phyloP scores from a whole-genome alignment of 2,797 vertebrate species.

The Chelon auratus region DNA sequence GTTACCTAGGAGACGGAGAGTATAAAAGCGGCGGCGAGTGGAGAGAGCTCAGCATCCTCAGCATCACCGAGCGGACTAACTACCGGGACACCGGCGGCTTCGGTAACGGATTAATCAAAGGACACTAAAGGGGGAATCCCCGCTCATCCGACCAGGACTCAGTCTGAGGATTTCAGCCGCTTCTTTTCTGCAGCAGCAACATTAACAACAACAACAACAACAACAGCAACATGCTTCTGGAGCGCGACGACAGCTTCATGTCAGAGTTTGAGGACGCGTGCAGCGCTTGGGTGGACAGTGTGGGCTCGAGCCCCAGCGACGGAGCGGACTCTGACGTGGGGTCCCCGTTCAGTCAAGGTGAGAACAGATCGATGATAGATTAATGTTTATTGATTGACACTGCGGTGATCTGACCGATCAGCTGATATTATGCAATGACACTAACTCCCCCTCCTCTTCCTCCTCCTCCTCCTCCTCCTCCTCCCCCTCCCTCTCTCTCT shows the following conservation, averaged over 20 bases:
- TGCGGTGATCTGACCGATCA: neutral
- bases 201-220: too few species aligned
- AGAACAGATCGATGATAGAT: neutral
- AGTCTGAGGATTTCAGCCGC: too few species aligned
- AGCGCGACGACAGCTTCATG: constrained; percentile 78
- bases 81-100: constrained; percentile 7
- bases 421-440: constrained; percentile 56
- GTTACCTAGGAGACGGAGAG: constrained; percentile 84
- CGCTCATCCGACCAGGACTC: too few species aligned
- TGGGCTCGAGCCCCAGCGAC: constrained; percentile 71
- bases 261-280: constrained; percentile 80
- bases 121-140: neutral
- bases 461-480: constrained; percentile 69
- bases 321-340: constrained; percentile 67
- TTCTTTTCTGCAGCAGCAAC: too few species aligned
- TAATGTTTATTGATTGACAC: neutral
- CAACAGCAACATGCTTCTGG: constrained; percentile 61
- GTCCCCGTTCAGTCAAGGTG: constrained; percentile 74
- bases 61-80: constrained; percentile 41
- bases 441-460: constrained; percentile 25
- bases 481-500: constrained; percentile 6
- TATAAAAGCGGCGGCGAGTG: constrained; percentile 86
- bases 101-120: neutral
- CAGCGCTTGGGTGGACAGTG: constrained; percentile 82
- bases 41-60: constrained; percentile 64